A percentile compares a stretch with the other conserved stretches of the same genome.
phyloP scores from a whole-genome alignment of 2,888 invertebrate genomes.

The Bellardia bayeri region DNA sequence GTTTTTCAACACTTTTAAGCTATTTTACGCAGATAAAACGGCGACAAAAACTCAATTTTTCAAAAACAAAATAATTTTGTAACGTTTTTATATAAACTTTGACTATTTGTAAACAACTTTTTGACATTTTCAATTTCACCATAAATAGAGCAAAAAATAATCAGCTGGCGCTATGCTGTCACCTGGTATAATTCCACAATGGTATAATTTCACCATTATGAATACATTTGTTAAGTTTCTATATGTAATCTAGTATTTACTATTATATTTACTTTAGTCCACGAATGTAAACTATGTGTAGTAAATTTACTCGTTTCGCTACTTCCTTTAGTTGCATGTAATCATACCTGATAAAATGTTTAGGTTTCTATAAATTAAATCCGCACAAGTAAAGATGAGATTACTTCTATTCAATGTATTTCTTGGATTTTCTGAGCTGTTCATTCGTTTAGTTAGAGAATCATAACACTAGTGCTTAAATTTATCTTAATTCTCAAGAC shows the following conservation, averaged over 20 bases:
- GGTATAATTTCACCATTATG: conserved; percentile 50
- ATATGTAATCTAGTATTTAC: conserved; percentile 12
- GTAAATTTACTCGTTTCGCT: conserved; percentile 21
- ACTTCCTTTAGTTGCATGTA: conserved; percentile 27
- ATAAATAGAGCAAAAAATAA: too few relatives aligned
- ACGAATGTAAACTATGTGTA: not conserved
- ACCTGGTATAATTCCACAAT: conserved; percentile 45
- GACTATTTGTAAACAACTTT: too few relatives aligned
- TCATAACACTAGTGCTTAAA: not conserved
- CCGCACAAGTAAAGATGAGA: conserved; percentile 16
- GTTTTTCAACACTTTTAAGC: too few relatives aligned
- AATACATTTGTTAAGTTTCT: conserved; percentile 40
- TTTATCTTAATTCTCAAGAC: conserved; percentile 25
- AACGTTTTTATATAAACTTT: too few relatives aligned
- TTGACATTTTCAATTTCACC: too few relatives aligned
- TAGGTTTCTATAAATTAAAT: conserved; percentile 23
- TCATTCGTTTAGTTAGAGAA: not conserved
- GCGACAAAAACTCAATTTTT: too few relatives aligned
- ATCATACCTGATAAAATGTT: conserved; percentile 50
- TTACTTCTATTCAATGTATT: conserved; percentile 12
- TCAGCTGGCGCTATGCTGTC: too few relatives aligned
- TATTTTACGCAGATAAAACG: too few relatives aligned
- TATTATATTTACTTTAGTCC: not conserved
- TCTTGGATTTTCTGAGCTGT: conserved; percentile 50
- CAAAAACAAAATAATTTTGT: too few relatives aligned